Conservation (phyloP, 2,888 invertebrate species). For the Slavum lentiscoides region DNA sequence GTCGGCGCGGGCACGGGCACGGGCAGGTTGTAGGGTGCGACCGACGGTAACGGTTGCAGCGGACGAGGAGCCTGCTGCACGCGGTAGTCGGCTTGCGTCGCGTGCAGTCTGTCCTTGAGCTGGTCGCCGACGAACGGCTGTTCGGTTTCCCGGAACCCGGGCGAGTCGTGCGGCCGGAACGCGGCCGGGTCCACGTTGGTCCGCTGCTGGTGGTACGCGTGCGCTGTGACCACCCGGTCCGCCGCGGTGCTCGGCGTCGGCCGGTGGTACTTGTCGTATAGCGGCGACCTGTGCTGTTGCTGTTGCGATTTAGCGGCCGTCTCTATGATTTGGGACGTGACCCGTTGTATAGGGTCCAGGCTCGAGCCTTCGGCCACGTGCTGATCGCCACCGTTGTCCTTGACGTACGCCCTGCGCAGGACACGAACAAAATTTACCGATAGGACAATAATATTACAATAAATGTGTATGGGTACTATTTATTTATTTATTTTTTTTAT, state of each 20-base stretch:
- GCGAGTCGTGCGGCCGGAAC: constrained; percentile 54
- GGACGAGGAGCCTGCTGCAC: neutral
- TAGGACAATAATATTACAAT: no score
- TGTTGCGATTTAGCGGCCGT: constrained; percentile 52
- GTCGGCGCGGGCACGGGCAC: neutral
- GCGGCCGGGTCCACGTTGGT: constrained; percentile 47
- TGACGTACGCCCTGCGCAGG: constrained; percentile 21
- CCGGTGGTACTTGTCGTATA: constrained; percentile 54
- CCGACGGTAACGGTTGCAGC: neutral
- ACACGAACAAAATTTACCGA: no score
- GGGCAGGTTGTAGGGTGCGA: constrained; percentile 10
- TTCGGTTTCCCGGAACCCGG: constrained; percentile 50
- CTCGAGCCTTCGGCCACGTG: constrained; percentile 44
- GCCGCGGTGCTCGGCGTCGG: constrained; percentile 49
- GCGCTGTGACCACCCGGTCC: constrained; percentile 48
- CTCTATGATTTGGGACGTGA: constrained; percentile 50
- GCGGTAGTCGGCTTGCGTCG: constrained; percentile 46
- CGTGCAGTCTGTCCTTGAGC: constrained; percentile 42
- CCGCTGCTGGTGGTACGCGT: constrained; percentile 54
- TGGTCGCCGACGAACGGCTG: constrained; percentile 50
- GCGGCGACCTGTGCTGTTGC: constrained; percentile 51
- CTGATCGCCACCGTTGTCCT: constrained; percentile 21
- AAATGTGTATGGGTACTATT: no score
- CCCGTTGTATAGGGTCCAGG: constrained; percentile 33
- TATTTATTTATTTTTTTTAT: no score